These are phyloP conservation scores for Agrotis ipsilon DNA, from an alignment of 2,888 invertebrate species.

Conservation along the genomic window DNA sequence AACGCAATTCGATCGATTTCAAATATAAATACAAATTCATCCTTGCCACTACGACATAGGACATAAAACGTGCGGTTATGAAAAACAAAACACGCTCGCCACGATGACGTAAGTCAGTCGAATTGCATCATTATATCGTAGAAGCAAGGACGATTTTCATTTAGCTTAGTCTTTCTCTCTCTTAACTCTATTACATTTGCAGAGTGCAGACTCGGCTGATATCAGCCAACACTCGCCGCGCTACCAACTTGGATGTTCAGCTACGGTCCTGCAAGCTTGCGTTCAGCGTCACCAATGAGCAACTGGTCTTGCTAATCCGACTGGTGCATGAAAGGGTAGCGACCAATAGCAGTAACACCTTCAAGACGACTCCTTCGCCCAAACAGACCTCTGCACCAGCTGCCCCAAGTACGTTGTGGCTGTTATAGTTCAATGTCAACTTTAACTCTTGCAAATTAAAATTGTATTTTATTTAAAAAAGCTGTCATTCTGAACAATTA, in stretches of 20 bases:
- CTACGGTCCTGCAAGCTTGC: constrained; percentile 78
- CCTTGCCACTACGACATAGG: too few relatives aligned
- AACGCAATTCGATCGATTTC: too few relatives aligned
- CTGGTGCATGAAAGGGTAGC: constrained; percentile 73
- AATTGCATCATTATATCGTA: too few relatives aligned
- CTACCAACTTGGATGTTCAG: constrained; percentile 76
- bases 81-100: too few relatives aligned
- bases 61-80: too few relatives aligned
- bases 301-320: constrained; percentile 78
- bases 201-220: constrained; percentile 82
- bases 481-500: too few relatives aligned
- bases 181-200: neutral
- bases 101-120: too few relatives aligned
- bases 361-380: constrained; percentile 49
- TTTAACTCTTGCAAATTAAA: too few relatives aligned
- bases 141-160: too few relatives aligned
- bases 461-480: too few relatives aligned
- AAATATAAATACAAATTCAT: too few relatives aligned
- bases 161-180: neutral
- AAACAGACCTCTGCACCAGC: constrained; percentile 15
- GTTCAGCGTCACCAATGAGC: constrained; percentile 82
- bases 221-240: constrained; percentile 81
- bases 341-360: constrained; percentile 1
- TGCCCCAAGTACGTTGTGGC: neutral
- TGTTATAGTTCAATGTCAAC: too few relatives aligned